These are phyloP conservation scores for Anhinga rufa DNA, from an alignment of 2,113 vertebrate genomes.

Conservation along the genomic window DNA sequence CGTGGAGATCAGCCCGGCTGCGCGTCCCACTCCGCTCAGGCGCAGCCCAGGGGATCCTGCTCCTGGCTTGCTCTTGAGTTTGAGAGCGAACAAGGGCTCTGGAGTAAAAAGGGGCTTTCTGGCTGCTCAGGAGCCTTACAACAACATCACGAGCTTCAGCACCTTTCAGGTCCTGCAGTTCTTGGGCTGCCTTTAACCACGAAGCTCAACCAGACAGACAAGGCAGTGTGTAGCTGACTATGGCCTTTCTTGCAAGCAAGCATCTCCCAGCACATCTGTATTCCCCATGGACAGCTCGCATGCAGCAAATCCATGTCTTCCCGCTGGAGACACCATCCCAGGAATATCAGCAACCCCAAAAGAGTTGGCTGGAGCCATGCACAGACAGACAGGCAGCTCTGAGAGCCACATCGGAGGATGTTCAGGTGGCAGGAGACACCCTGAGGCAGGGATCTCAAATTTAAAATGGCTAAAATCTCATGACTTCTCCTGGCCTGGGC, in stretches of 20 bases:
- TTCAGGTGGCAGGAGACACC: neutral
- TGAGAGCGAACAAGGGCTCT: neutral
- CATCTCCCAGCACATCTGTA: neutral
- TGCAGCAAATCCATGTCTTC: neutral
- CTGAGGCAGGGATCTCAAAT: neutral
- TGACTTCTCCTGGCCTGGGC: neutral
- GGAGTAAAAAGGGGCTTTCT: neutral
- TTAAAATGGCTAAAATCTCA: neutral
- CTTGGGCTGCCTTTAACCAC: neutral
- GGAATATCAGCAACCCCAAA: neutral
- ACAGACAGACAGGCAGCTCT: neutral
- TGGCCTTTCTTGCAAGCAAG: neutral
- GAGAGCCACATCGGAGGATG: neutral
- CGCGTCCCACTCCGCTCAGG: neutral
- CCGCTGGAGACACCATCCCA: neutral
- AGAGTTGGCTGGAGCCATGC: neutral
- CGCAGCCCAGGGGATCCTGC: neutral
- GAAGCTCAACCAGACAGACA: neutral
- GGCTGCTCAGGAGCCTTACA: neutral
- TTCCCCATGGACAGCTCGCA: neutral
- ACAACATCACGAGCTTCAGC: neutral
- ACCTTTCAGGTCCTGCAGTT: neutral
- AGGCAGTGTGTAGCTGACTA: neutral
- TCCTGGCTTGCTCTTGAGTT: neutral
- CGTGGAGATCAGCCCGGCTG: neutral